These are phyloP conservation scores for Chlorops oryzae DNA, from an alignment of 1,140 invertebrate genomes.

Conservation along the genomic window DNA sequence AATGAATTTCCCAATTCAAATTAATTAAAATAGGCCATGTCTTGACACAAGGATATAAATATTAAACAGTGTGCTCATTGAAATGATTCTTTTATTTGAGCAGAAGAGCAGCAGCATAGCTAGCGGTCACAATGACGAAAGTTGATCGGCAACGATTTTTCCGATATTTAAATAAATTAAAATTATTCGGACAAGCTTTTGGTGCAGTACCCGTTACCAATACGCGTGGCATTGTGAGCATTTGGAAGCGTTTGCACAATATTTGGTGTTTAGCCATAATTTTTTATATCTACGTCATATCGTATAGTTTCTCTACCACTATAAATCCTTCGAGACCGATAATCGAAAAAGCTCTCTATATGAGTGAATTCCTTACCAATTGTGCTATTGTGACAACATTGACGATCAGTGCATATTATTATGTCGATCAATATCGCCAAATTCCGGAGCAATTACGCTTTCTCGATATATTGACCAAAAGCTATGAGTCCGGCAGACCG, in stretches of 20 bases:
- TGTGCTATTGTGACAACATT: neutral
- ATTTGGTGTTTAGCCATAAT: conserved; percentile 6
- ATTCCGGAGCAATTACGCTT: neutral
- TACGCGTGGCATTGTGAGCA: too few relatives aligned
- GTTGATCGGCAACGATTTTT: too few relatives aligned
- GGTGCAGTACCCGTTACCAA: too few relatives aligned
- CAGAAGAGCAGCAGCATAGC: too few relatives aligned
- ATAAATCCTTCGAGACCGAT: neutral
- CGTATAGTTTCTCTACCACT: neutral
- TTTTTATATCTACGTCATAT: neutral
- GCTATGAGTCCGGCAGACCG: neutral
- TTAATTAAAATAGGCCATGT: too few relatives aligned
- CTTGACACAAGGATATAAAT: too few relatives aligned
- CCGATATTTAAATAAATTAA: too few relatives aligned
- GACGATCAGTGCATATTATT: neutral
- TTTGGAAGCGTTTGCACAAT: neutral
- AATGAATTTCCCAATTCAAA: too few relatives aligned
- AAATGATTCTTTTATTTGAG: too few relatives aligned
- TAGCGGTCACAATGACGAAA: too few relatives aligned
- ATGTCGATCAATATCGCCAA: neutral
- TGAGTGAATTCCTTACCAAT: conserved; percentile 9
- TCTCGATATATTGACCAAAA: neutral
- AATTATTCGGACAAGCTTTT: too few relatives aligned
- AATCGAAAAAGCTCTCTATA: conserved; percentile 1
- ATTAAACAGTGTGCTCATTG: too few relatives aligned